Evolutionary conservation across 1,140 invertebrate genomes (phyloP).

Genomic region (Drosophila virilis): DNA sequence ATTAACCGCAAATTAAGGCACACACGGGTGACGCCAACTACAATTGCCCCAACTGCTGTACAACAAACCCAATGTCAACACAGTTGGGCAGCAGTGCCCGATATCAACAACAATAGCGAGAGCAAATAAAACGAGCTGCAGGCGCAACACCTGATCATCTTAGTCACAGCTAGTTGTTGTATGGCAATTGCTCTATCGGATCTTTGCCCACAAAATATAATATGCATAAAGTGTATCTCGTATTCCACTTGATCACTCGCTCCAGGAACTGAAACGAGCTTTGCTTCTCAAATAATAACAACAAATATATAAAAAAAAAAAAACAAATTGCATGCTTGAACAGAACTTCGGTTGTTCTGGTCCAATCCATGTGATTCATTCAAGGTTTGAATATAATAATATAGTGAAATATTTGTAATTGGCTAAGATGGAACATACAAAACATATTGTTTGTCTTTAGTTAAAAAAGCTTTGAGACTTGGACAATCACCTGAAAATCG

Average conservation of each 20-base stretch:
- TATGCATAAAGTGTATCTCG: not conserved
- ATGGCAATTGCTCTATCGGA: not conserved
- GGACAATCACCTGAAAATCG: too few relatives aligned
- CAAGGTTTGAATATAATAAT: too few relatives aligned
- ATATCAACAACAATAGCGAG: not conserved
- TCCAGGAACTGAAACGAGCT: constrained; percentile 8
- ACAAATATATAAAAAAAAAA: not conserved
- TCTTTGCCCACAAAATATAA: not conserved
- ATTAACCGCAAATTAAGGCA: constrained; percentile 77
- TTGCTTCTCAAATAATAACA: not conserved
- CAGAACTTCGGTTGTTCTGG: too few relatives aligned
- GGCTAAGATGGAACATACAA: too few relatives aligned
- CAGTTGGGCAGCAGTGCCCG: constrained; percentile 49
- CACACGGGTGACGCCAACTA: constrained; percentile 53
- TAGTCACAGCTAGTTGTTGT: not conserved
- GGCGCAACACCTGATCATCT: constrained; percentile 9
- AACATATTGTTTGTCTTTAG: too few relatives aligned
- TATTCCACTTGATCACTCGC: constrained; percentile 7
- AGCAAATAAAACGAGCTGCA: constrained; percentile 17
- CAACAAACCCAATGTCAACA: constrained; percentile 47
- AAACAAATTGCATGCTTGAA: too few relatives aligned
- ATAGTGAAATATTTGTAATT: too few relatives aligned
- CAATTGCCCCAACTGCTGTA: constrained; percentile 9
- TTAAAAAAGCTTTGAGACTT: too few relatives aligned
- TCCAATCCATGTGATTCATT: too few relatives aligned